Evolutionary conservation across 2,888 invertebrate genomes (phyloP).

Genomic region (Leucania comma): DNA sequence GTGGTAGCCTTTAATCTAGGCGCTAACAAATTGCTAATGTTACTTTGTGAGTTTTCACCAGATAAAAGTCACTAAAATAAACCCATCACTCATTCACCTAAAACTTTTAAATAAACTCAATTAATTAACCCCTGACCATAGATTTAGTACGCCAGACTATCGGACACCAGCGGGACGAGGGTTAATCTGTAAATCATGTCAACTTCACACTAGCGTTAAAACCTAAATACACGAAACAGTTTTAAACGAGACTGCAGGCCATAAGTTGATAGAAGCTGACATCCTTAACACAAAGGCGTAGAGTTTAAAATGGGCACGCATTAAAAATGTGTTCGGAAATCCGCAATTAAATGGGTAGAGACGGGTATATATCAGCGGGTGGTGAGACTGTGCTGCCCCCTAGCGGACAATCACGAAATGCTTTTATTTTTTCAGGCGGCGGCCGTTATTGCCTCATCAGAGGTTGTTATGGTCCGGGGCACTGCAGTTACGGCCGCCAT

Average conservation of each 20-base stretch:
- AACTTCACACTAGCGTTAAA: conserved; percentile 57
- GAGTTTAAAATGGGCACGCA: conserved; percentile 40
- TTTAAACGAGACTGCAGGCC: conserved; percentile 45
- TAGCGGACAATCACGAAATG: conserved; percentile 85
- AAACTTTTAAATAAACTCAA: conserved; percentile 37
- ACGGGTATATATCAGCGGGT: conserved; percentile 70
- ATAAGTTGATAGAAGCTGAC: conserved; percentile 21
- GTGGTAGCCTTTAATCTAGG: background rate
- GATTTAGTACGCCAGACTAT: conserved; percentile 34
- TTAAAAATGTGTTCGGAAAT: conserved; percentile 65
- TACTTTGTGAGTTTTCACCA: background rate
- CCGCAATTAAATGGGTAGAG: conserved; percentile 76
- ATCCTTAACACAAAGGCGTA: conserved; percentile 49
- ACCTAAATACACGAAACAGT: conserved; percentile 61
- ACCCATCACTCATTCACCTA: conserved; percentile 15
- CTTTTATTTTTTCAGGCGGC: conserved; percentile 86
- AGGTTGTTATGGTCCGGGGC: conserved; percentile 75
- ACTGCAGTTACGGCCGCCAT: conserved; percentile 70
- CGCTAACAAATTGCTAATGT: background rate
- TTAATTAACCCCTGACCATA: conserved; percentile 38
- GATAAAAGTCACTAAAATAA: conserved; percentile 10
- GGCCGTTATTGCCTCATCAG: conserved; percentile 86
- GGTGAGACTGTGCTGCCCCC: conserved; percentile 67
- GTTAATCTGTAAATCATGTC: conserved; percentile 64
- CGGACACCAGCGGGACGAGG: conserved; percentile 46